A percentile compares a stretch with the other conserved stretches of the same genome.
phyloP scores from a whole-genome alignment of 2,113 vertebrate species.

The Strix uralensis region DNA sequence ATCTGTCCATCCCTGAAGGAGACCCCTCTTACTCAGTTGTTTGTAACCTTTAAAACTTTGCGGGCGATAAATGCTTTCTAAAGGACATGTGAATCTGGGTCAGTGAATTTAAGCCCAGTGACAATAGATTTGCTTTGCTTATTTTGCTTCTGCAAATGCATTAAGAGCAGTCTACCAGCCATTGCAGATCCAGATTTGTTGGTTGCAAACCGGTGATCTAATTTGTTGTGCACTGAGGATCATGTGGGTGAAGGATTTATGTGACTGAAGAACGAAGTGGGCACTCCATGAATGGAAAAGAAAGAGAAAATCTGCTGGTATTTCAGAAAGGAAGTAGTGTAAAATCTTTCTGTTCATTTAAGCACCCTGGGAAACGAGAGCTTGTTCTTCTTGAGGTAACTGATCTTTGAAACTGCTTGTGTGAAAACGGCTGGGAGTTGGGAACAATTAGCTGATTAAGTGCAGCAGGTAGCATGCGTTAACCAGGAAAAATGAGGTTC shows the following conservation, averaged over 20 bases:
- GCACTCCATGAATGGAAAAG: not conserved
- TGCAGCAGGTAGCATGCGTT: not conserved
- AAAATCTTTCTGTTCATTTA: not conserved
- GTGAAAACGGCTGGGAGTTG: not conserved
- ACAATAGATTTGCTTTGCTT: not conserved
- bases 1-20: not conserved
- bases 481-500: not conserved
- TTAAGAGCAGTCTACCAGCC: not conserved
- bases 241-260: not conserved
- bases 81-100: rapidly evolving
- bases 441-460: not conserved
- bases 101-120: not conserved
- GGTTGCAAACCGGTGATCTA: not conserved
- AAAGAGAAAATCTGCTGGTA: not conserved
- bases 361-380: not conserved
- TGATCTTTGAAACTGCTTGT: not conserved
- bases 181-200: not conserved
- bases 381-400: not conserved
- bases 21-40: not conserved
- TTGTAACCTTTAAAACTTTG: not conserved
- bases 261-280: not conserved
- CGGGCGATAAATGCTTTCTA: not conserved
- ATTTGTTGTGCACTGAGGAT: not conserved
- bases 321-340: not conserved
- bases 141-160: not conserved